Evolutionary conservation across 2,888 invertebrate genomes (phyloP).

Genomic region (Cerastoderma edule): DNA sequence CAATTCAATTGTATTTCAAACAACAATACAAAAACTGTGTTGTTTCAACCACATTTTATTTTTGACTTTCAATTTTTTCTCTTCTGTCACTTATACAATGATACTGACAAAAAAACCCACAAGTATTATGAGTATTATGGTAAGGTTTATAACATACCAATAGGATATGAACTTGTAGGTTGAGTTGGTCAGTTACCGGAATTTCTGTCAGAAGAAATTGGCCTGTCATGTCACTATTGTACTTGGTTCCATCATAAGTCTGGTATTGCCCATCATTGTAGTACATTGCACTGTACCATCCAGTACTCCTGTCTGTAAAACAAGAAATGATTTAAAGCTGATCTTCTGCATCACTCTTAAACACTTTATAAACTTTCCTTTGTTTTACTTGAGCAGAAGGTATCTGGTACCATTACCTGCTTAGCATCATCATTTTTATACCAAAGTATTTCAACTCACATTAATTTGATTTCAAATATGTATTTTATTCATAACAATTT

Average conservation of each 20-base stretch:
- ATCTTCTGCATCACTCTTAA: not conserved
- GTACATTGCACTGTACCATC: slow-evolving; percentile 24
- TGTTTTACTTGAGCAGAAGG: no score
- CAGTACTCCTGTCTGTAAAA: not conserved
- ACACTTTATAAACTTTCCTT: not conserved
- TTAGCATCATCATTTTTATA: no score
- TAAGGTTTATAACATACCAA: slow-evolving; percentile 33
- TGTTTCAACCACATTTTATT: no score
- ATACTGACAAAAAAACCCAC: no score
- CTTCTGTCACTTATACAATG: not conserved
- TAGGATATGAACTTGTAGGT: slow-evolving; percentile 15
- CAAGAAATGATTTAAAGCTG: not conserved
- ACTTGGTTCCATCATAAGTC: slow-evolving; percentile 68
- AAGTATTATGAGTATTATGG: no score
- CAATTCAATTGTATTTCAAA: no score
- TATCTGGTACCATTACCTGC: no score
- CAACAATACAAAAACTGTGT: no score
- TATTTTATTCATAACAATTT: no score
- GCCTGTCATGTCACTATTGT: slow-evolving; percentile 59
- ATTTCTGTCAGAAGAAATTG: slow-evolving; percentile 62
- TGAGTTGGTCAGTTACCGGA: slow-evolving; percentile 36
- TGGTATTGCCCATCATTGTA: slow-evolving; percentile 55
- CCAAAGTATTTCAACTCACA: no score
- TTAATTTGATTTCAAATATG: no score
- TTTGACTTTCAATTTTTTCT: no score